Evolutionary conservation across 2,888 invertebrate genomes (phyloP), one percentile per base, ranked within the genome.

Genomic region (Campoletis raptor): DNA sequence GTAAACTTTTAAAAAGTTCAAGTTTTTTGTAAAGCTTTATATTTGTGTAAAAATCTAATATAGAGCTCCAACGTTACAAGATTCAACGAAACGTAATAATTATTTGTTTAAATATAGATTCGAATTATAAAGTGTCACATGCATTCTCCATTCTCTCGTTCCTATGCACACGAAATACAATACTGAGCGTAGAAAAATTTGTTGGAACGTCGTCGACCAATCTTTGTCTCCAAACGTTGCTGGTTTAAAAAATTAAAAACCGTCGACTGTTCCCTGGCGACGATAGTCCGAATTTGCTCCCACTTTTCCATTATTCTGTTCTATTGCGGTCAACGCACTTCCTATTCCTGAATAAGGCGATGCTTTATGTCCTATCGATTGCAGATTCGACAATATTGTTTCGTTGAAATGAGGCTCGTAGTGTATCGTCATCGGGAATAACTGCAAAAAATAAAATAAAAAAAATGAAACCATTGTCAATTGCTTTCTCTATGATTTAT

Each of bases 251-350:
- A 85, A 45, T 90, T 48, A 93, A 69, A 90, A 90, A 30, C 94
- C 94, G 40, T 92, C 91, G 24, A 90, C 90, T 57, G 54, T 90
- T 88, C 94, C 94, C 85, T 91, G 87, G 21, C 94, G 90, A 7
- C 94, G 91, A 85, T 91, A 93, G 86, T 94, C 94, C 0, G 94
- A 93, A 83, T 92, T 93, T 0, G 94, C 94, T 10, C 91, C 90
- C 72, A 94, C 86, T 21, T 45, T 80, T 5, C 86, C 74, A 42
- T 89, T 89, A 4, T 88, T 81, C 52, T 91, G 83, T 0, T 92
- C 88, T 69, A 94, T 85, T 6, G 89, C 94, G 1, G 92, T 93
- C 30, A 94, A 83, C 7, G 94, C 94, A 73, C 94, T 94, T 48
- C 94, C 94, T 24, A 94, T 92, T 54, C 94, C 94, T 10, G 83